A percentile compares a stretch with the other conserved stretches of the same genome.
These are phyloP conservation scores for Steinernema khuongi DNA, from an alignment of 1,140 invertebrate genomes.

Conservation along the genomic window DNA sequence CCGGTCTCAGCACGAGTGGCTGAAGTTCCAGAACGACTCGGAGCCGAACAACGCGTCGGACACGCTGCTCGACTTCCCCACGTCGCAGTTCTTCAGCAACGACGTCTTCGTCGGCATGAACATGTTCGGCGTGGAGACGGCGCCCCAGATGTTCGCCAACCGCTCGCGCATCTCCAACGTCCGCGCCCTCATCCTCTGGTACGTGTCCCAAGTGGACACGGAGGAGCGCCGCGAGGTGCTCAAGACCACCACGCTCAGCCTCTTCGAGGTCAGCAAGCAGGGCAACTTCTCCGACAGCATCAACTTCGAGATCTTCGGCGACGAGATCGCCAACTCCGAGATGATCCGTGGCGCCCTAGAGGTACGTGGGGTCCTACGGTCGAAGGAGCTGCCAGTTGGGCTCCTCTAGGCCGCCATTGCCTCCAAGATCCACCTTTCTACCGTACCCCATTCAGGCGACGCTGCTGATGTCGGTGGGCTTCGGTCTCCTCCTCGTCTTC, in stretches of 20 bases:
- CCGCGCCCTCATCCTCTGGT: constrained; percentile 45
- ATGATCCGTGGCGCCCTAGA: constrained; percentile 47
- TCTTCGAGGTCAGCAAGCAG: constrained; percentile 39
- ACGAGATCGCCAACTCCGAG: constrained; percentile 48
- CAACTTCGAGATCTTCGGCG: constrained; percentile 49
- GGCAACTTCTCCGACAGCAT: constrained; percentile 38
- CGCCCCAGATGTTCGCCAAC: not conserved
- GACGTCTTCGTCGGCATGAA: constrained; percentile 51
- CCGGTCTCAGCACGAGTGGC: constrained; percentile 28
- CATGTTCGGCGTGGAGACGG: constrained; percentile 39
- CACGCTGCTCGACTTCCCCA: constrained; percentile 46
- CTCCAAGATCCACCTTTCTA: not conserved
- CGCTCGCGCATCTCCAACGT: constrained; percentile 35
- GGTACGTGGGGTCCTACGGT: constrained; percentile 6
- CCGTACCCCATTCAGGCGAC: constrained; percentile 39
- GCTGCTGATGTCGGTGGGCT: constrained; percentile 53
- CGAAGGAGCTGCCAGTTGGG: not conserved
- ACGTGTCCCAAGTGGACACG: constrained; percentile 48
- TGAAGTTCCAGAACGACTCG: constrained; percentile 26
- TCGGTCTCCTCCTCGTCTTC: constrained; percentile 48
- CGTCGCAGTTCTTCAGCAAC: constrained; percentile 30
- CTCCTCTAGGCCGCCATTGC: not conserved
- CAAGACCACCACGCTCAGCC: constrained; percentile 29
- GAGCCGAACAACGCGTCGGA: constrained; percentile 24
- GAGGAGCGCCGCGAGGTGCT: constrained; percentile 27